A percentile compares a stretch with the other conserved stretches of the same genome.
These are phyloP conservation scores for Trisateles emortualis DNA, from an alignment of 2,888 invertebrate species.

Conservation along the genomic window DNA sequence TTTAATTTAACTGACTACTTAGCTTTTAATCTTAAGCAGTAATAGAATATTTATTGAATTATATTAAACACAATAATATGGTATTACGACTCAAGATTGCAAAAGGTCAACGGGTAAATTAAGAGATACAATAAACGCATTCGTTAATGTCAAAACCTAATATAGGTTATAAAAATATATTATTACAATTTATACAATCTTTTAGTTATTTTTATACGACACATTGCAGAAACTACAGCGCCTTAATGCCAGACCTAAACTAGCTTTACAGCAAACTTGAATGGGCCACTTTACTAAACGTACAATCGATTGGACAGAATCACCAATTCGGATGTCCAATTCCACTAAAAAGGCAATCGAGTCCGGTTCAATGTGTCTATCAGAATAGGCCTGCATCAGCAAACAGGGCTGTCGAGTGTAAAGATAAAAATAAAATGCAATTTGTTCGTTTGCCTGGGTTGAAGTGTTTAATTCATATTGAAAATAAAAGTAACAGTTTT, in stretches of 20 bases:
- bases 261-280: conserved; percentile 35
- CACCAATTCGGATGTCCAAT: conserved; percentile 39
- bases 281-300: conserved; percentile 38
- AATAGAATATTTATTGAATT: too few species aligned
- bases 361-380: conserved; percentile 40
- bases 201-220: too few species aligned
- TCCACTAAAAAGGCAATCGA: conserved; percentile 47
- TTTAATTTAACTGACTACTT: background rate
- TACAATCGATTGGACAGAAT: conserved; percentile 37
- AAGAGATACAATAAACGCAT: too few species aligned
- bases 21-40: too few species aligned
- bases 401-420: conserved; percentile 25
- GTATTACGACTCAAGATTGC: too few species aligned
- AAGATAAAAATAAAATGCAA: conserved; percentile 35
- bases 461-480: background rate
- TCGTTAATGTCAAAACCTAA: too few species aligned
- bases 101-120: too few species aligned
- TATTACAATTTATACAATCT: too few species aligned
- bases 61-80: too few species aligned
- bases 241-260: conserved; percentile 25
- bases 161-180: too few species aligned
- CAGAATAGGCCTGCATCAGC: conserved; percentile 43
- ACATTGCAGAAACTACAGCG: conserved; percentile 8
- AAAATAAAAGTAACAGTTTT: too few species aligned
- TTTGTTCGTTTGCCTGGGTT: conserved; percentile 9